Conservation (phyloP, 2,797 vertebrate genomes). For the Strix occidentalis region DNA sequence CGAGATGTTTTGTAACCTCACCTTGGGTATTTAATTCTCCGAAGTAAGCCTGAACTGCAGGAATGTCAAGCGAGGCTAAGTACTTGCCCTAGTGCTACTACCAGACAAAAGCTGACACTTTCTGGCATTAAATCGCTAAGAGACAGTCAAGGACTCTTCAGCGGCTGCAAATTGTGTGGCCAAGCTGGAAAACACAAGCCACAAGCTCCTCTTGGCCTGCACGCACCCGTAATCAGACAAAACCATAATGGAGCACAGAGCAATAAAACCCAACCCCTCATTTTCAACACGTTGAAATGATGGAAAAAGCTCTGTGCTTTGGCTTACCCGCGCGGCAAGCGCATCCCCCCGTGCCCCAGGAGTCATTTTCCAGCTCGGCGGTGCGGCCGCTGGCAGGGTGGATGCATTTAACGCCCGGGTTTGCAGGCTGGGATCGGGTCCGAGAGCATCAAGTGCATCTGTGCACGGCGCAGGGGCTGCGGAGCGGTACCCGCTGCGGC, state of each 20-base stretch:
- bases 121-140: conserved; percentile 67
- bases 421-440: conserved; percentile 32
- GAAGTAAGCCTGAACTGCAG: neutral
- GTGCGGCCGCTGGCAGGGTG: neutral
- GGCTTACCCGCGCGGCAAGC: neutral
- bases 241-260: conserved; percentile 74
- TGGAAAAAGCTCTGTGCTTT: neutral
- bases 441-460: conserved; percentile 67
- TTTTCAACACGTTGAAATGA: neutral
- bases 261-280: neutral
- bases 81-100: conserved; percentile 66
- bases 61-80: neutral
- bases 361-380: conserved; percentile 22
- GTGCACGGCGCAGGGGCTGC: accelerated
- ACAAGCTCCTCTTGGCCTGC: conserved; percentile 80
- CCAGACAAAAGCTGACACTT: conserved; percentile 79
- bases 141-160: conserved; percentile 73
- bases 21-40: neutral
- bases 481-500: neutral
- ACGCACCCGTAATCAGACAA: conserved; percentile 75
- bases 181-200: conserved; percentile 77
- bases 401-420: conserved; percentile 70
- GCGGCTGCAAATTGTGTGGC: conserved; percentile 78
- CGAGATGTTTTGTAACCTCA: neutral
- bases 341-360: conserved; percentile 44